Evolutionary conservation across 2,888 invertebrate species (phyloP).

Genomic region (Eupithecia pulchellata): DNA sequence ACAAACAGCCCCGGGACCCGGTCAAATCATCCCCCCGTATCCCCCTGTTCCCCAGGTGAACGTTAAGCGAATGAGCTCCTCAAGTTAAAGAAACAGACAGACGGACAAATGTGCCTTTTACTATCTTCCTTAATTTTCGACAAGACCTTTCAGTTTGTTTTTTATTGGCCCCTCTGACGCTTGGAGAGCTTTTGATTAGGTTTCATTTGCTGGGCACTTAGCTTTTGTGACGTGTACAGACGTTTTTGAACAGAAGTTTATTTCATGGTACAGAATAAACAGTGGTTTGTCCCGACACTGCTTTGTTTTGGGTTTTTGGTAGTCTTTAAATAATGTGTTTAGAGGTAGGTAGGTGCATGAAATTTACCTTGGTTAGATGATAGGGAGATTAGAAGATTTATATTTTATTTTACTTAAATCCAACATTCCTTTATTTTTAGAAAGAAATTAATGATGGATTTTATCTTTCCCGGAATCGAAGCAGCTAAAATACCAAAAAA

Average conservation of each 20-base stretch:
- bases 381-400: too few species aligned
- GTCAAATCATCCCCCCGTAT: constrained; percentile 37
- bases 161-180: constrained; percentile 34
- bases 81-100: constrained; percentile 63
- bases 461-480: too few species aligned
- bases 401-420: too few species aligned
- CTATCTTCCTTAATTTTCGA: constrained; percentile 48
- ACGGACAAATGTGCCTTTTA: constrained; percentile 59
- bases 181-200: constrained; percentile 26
- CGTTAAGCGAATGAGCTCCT: constrained; percentile 66
- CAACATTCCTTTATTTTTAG: too few species aligned
- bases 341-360: too few species aligned
- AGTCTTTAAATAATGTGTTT: not conserved
- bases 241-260: not conserved
- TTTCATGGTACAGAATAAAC: not conserved
- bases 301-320: not conserved
- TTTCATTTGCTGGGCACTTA: constrained; percentile 3
- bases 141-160: constrained; percentile 38
- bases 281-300: not conserved
- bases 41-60: constrained; percentile 61
- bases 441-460: too few species aligned
- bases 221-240: constrained; percentile 3
- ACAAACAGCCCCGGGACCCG: not conserved
- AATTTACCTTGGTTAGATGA: too few species aligned
- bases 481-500: too few species aligned